phyloP scores from a whole-genome alignment of 2,797 vertebrate species.

The Myotis vivesi region DNA sequence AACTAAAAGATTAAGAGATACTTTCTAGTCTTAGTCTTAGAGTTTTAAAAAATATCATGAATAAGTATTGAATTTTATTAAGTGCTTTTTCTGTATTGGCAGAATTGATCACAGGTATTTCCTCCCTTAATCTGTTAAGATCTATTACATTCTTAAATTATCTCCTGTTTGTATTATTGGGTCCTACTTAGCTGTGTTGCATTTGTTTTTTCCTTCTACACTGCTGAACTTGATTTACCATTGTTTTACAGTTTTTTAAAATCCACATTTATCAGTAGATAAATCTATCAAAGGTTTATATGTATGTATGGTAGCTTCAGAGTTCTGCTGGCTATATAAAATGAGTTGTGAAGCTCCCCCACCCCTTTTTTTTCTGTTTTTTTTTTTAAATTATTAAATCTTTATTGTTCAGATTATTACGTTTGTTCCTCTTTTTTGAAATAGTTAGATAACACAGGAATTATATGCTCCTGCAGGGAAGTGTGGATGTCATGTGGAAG shows the following conservation, averaged over 20 bases:
- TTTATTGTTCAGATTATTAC: no score
- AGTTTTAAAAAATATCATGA: not conserved
- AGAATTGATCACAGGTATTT: not conserved
- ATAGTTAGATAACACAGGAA: not conserved
- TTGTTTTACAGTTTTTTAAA: not conserved
- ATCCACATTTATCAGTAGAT: not conserved
- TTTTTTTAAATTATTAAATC: no score
- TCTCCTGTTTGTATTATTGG: not conserved
- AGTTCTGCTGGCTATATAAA: not conserved
- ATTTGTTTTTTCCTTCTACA: not conserved
- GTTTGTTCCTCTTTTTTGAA: not conserved
- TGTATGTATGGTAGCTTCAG: not conserved
- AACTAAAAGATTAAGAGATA: not conserved
- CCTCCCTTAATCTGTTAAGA: not conserved
- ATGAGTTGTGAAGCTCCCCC: not conserved
- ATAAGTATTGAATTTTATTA: not conserved
- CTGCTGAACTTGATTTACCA: not conserved
- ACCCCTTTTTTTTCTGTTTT: not conserved
- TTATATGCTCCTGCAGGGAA: not conserved
- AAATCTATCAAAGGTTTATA: not conserved
- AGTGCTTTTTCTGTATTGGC: not conserved
- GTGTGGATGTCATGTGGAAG: not conserved
- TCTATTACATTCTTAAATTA: not conserved
- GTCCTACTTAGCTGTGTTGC: not conserved
- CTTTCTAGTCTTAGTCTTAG: conserved; percentile 23